Percentiles rank a stretch among this genome's conserved stretches.
Conservation (phyloP, 2,113 vertebrate species). For the Zosterops lateralis region DNA sequence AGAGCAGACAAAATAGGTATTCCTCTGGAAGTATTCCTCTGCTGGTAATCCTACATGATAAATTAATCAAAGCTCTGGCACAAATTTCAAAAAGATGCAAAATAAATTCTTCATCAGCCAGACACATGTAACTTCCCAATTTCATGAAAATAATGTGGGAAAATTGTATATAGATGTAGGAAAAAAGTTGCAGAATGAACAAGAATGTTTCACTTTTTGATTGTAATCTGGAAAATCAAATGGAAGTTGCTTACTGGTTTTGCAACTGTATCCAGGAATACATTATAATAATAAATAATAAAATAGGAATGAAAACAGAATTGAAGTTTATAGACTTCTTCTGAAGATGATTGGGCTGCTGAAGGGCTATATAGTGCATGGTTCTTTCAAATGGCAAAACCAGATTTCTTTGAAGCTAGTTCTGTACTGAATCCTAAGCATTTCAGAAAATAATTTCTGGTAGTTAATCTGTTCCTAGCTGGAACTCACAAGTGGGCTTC, state of each 20-base stretch:
- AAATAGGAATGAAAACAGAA: not conserved
- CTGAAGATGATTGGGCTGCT: not conserved
- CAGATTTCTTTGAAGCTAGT: not conserved
- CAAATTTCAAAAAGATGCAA: not conserved
- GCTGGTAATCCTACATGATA: not conserved
- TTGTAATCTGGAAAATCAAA: not conserved
- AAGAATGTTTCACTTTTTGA: not conserved
- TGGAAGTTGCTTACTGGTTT: not conserved
- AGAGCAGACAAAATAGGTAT: not conserved
- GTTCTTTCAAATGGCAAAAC: not conserved
- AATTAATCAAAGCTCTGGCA: not conserved
- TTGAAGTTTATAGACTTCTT: not conserved
- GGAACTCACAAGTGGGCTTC: not conserved
- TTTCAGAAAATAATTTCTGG: not conserved
- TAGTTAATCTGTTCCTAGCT: not conserved
- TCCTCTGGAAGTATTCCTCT: not conserved
- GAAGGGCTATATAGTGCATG: not conserved
- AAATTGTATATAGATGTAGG: not conserved
- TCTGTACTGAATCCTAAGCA: not conserved
- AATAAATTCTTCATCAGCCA: not conserved
- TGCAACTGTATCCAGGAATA: not conserved
- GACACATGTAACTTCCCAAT: not conserved
- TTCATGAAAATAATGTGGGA: not conserved
- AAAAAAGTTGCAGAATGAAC: not conserved
- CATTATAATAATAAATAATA: not conserved